Percentiles rank a stretch among this genome's conserved stretches.
Evolutionary conservation across 2,797 vertebrate genomes (phyloP).

Genomic region (Phalloptychus januarius): DNA sequence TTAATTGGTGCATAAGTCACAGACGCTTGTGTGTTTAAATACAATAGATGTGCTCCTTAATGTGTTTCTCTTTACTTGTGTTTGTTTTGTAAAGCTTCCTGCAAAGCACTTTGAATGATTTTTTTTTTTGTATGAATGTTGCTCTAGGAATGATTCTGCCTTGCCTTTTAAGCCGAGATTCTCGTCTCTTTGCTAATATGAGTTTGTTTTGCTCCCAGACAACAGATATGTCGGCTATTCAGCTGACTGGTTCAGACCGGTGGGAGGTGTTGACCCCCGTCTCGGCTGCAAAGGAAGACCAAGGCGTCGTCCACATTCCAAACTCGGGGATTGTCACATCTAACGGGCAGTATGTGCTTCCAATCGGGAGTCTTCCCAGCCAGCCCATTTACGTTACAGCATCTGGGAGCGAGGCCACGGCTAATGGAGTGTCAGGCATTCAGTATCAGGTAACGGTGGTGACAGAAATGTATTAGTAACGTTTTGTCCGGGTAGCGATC

Average conservation of each 20-base stretch:
- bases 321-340: slow-evolving; percentile 92
- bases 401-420: slow-evolving; percentile 88
- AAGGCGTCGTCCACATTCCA: slow-evolving; percentile 93
- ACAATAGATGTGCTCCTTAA: not conserved
- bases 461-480: too few relatives aligned
- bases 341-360: slow-evolving; percentile 97
- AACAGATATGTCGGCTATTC: slow-evolving; percentile 94
- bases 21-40: not conserved
- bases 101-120: not conserved
- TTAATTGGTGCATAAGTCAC: not conserved
- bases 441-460: slow-evolving; percentile 84
- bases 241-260: slow-evolving; percentile 92
- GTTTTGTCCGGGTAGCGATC: not conserved
- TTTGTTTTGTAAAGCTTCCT: not conserved
- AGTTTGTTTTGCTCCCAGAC: slow-evolving; percentile 77
- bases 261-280: slow-evolving; percentile 97
- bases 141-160: not conserved
- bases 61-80: not conserved
- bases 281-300: slow-evolving; percentile 93
- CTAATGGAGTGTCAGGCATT: slow-evolving; percentile 91
- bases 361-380: slow-evolving; percentile 94
- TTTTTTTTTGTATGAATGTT: not conserved
- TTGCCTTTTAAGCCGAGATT: not conserved
- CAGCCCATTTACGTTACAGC: slow-evolving; percentile 97
- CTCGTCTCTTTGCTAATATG: slow-evolving; percentile 23